Evolutionary conservation across 2,888 invertebrate species (phyloP), one percentile per base, ranked within the genome.

Genomic region (Synergus japonicus): DNA sequence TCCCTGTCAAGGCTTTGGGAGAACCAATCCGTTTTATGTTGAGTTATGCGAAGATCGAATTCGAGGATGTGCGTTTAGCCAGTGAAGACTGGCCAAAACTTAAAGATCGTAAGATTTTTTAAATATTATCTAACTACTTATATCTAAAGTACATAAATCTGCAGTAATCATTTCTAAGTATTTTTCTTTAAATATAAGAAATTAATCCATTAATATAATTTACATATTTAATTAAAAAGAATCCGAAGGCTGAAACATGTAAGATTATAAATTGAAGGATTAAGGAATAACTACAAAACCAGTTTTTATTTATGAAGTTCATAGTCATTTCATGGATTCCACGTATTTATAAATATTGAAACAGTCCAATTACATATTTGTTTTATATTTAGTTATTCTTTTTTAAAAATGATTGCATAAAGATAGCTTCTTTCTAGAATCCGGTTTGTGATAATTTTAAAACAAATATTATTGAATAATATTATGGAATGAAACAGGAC

Each of bases 21-120:
- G 93, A 93, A 83, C 91, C 92, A 22, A 93, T 93, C 76, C 90
- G 93, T 8, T 92, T 92, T 63, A 79, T 93, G 15, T 86, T 93
- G 2, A 90, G 89, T 49, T 93, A 93, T 85, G 90, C 86, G 18
- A 89, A 85, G 7, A 85, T 87, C 4, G 89, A 92, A 2, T 93
- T 92, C 81, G 91, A 90, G 66, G 93, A 93, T 84, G 83, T 87
- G n/a, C 89, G 93, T 43, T 88, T 93, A 44, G 84, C 90, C 0
- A 60, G 76, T 1, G 85, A 87, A 4, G 86, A 89, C 64, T 92
- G 89, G 91, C 89, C 88, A 44, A 87, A 86, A 66, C 67, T 90
- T 43, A 90, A 90, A 80, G 88, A 89, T 1, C 85, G 91, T 89
- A 85, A 86, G 86, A 84, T 12, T 73, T 29, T 9, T 54, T 9